Evolutionary conservation across 2,797 vertebrate species (phyloP).

Genomic region (Kryptopterus vitreolus): DNA sequence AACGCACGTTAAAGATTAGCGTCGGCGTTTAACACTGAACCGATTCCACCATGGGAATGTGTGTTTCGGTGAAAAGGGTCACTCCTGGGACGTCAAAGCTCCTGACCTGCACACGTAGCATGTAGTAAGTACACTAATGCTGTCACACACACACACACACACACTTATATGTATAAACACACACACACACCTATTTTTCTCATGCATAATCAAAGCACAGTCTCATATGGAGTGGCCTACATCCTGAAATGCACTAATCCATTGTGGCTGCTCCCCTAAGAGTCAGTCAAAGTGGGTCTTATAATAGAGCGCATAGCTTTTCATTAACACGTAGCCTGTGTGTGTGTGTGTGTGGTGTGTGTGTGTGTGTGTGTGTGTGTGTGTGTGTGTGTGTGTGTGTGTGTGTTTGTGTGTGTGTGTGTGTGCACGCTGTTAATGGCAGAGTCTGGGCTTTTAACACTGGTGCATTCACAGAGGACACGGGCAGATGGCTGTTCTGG

Average conservation of each 20-base stretch:
- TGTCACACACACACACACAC: slow-evolving; percentile 4
- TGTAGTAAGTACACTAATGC: slow-evolving; percentile 46
- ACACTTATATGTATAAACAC: slow-evolving; percentile 57
- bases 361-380: slow-evolving; percentile 47
- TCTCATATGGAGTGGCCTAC: slow-evolving; percentile 73
- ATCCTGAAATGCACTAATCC: slow-evolving; percentile 73
- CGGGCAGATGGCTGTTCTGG: slow-evolving; percentile 60
- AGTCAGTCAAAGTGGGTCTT: slow-evolving; percentile 69
- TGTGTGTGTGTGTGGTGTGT: slow-evolving; percentile 49
- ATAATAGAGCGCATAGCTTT: slow-evolving; percentile 72
- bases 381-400: slow-evolving; percentile 47
- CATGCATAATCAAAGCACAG: slow-evolving; percentile 76
- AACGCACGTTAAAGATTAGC: slow-evolving; percentile 36
- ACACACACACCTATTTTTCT: slow-evolving; percentile 66
- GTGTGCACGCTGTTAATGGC: slow-evolving; percentile 55
- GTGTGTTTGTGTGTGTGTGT: slow-evolving; percentile 42
- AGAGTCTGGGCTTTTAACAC: slow-evolving; percentile 58
- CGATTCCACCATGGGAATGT: slow-evolving; percentile 63
- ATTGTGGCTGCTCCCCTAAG: slow-evolving; percentile 65
- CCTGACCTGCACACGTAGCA: slow-evolving; percentile 42
- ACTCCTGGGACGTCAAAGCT: slow-evolving; percentile 54
- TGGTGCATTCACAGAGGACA: slow-evolving; percentile 59
- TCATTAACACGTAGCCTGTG: slow-evolving; percentile 70
- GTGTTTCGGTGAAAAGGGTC: slow-evolving; percentile 47
- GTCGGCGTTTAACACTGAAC: slow-evolving; percentile 51